Base-by-base conservation (phyloP, 2,113 vertebrate genomes). In the Podarcis muralis region DNA sequence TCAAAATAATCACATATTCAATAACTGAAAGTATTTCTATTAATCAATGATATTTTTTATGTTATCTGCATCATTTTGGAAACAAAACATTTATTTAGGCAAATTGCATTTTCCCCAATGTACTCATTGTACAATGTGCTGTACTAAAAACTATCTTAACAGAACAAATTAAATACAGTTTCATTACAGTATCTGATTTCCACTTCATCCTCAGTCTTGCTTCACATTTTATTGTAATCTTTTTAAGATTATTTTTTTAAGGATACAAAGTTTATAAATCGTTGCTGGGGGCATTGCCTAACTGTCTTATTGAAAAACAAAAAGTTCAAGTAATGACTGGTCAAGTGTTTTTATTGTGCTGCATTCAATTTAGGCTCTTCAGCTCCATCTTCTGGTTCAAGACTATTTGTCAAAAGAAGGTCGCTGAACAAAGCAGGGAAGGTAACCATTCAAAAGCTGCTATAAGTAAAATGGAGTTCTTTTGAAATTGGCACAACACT, bases 341-440 rank as follows among this genome's bases (percentile, higher is more conserved):
- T 85, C 11, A 79, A 57, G 13, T 53, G 53, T 48, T 83, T 62
- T 82, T 71, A 57, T 32, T 37, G 6, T 80, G 20, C 66, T 40
- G 18, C 32, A 62, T 59, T 85, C 23, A 71, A 74, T 72, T 88
- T 78, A 89, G 88, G 66, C 76, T 89, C 88, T 89, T 81, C 83
- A 85, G 83, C 76, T 25, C 83, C 83, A 85, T 80, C 82, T 80
- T 85, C 88, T 89, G 88, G 88, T 57, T 22, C 13, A 81, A 87
- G 15, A 77, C 12, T 23, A 53, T 23, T 15, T 76, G 37, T 77
- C 59, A 83, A 66, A 35, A 27, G 3, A 68, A 57, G 20, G 7
- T 72, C 37, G 22, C 27, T 87, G 69, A 85, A 53, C 27, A 75
- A 16, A 76, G 66, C 37, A 88, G 30, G 22, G 32, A 48, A 20